These are phyloP conservation scores for Rhinolophus ferrumequinum DNA, from an alignment of 2,113 vertebrate genomes.

Conservation along the genomic window DNA sequence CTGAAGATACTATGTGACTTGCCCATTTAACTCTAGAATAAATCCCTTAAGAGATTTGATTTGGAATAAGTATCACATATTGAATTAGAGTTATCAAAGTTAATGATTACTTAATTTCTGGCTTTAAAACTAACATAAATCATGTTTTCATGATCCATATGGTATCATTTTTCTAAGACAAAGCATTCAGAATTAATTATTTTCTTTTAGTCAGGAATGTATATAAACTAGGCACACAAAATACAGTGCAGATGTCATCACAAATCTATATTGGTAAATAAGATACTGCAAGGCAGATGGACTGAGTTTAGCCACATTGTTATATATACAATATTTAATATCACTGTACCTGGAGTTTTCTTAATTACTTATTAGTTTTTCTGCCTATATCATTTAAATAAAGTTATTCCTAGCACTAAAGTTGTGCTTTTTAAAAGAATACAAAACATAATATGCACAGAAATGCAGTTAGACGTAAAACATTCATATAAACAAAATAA, in stretches of 20 bases:
- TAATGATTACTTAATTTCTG: constrained; percentile 48
- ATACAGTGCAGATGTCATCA: background rate
- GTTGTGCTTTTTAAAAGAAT: background rate
- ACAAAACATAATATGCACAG: background rate
- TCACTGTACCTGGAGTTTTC: background rate
- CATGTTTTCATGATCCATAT: constrained; percentile 31
- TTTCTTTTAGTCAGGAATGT: background rate
- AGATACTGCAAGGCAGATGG: background rate
- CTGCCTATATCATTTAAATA: background rate
- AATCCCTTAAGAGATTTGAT: constrained; percentile 33
- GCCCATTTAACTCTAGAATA: background rate
- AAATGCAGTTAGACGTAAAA: background rate
- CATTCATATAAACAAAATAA: background rate
- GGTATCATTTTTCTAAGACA: constrained; percentile 12
- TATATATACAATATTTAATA: background rate
- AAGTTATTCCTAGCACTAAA: background rate
- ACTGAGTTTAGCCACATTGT: background rate
- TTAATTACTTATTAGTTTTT: background rate
- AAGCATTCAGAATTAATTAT: constrained; percentile 18
- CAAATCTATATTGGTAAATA: background rate
- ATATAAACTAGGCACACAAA: constrained; percentile 22
- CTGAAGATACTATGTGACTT: background rate
- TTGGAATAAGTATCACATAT: constrained; percentile 26
- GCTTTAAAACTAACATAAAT: constrained; percentile 35
- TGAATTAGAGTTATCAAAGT: constrained; percentile 31